Percentiles rank a stretch among this genome's conserved stretches.
These are phyloP conservation scores for Coregonus ussuriensis DNA, from an alignment of 2,797 vertebrate species.

Conservation along the genomic window DNA sequence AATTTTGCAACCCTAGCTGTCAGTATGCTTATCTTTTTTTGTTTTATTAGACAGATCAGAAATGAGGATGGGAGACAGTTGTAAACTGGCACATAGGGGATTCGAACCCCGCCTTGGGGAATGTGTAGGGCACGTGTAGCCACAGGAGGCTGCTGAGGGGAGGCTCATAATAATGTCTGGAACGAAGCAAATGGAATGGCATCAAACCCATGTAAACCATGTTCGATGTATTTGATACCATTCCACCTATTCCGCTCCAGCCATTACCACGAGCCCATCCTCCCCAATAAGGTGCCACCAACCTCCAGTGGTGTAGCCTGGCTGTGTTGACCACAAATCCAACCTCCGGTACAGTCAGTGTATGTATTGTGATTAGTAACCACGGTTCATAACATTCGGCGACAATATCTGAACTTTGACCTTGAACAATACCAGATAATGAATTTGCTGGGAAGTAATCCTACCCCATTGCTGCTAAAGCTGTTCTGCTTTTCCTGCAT, in stretches of 20 bases:
- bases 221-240: too few species aligned
- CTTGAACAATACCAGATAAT: conserved; percentile 1
- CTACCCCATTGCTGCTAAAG: too few species aligned
- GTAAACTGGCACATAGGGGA: neutral
- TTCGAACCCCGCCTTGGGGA: neutral
- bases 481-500: neutral
- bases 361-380: neutral
- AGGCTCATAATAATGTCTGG: too few species aligned
- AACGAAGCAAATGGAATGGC: too few species aligned
- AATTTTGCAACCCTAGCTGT: neutral
- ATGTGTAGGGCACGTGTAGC: neutral
- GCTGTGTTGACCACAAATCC: neutral
- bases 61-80: neutral
- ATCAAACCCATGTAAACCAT: neutral
- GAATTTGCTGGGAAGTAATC: neutral
- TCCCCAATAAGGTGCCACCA: too few species aligned
- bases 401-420: conserved; percentile 48
- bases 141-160: too few species aligned
- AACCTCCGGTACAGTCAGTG: neutral
- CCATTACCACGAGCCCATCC: too few species aligned
- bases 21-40: neutral
- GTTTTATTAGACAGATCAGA: too few species aligned
- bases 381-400: neutral
- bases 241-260: too few species aligned
- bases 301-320: too few species aligned